These are phyloP conservation scores for Trichoplusia ni DNA, from an alignment of 1,140 invertebrate species.

Conservation along the genomic window DNA sequence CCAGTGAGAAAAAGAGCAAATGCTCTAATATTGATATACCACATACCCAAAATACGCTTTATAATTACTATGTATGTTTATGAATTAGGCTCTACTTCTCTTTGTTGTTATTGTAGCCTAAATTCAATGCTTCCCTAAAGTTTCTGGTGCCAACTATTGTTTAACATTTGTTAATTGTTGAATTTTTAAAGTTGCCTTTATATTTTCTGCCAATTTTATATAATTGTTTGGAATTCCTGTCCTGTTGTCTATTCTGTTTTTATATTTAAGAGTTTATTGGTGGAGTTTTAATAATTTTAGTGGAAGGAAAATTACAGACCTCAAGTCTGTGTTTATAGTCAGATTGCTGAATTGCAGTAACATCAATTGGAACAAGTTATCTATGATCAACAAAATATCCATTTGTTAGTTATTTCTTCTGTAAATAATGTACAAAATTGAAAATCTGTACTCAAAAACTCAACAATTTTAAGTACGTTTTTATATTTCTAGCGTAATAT, in stretches of 20 bases:
- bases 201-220: conserved; percentile 21
- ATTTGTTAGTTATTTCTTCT: conserved; percentile 36
- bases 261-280: conserved; percentile 31
- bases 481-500: conserved; percentile 56
- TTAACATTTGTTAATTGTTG: conserved; percentile 15
- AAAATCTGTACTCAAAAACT: conserved; percentile 26
- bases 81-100: conserved; percentile 2
- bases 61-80: not conserved
- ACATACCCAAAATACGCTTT: not conserved
- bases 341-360: not conserved
- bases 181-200: conserved; percentile 14
- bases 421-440: conserved; percentile 72
- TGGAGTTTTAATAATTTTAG: conserved; percentile 24
- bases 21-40: too few relatives aligned
- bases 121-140: conserved; percentile 34
- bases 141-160: conserved; percentile 44
- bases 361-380: not conserved
- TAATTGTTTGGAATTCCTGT: conserved; percentile 6
- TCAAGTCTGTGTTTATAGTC: not conserved
- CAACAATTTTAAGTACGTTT: conserved; percentile 59
- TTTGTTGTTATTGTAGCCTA: conserved; percentile 20
- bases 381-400: not conserved
- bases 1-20: too few relatives aligned
- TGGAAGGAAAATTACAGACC: not conserved
- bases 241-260: conserved; percentile 31